Base-by-base conservation (phyloP, 2,888 invertebrate genomes). In the Marronus borbonicus region DNA sequence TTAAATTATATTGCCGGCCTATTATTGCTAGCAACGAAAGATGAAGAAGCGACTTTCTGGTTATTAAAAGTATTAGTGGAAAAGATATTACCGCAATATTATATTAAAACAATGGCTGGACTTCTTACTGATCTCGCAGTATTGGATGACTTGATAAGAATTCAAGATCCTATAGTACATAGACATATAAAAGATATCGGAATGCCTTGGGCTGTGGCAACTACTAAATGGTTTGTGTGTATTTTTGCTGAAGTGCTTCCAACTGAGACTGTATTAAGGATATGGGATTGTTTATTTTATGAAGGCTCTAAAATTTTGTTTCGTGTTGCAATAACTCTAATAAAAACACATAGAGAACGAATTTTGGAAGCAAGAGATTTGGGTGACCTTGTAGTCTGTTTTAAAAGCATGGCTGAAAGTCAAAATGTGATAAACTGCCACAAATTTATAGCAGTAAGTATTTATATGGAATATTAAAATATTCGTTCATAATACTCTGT, bases 191-290 rank as follows among this genome's bases (percentile, higher is more conserved):
- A 93, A 83, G 91, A 92, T 84, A 89, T 96, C 84, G 96, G 95
- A 78, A 91, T 97, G 83, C 95, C 96, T 14, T 97, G 97, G 95
- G 94, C 96, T 76, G 94, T 98, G 78, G 94, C 97, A 84, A 94
- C 95, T 39, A 97, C 97, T 78, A 98, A 98, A 89, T 98, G 98
- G 98, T 97, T 98, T 87, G 95, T 98, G 84, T 98, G 98, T 86
- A 90, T 98, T 72, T 98, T 95, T 89, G 96, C 96, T 74, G 98
- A 98, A 90, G 97, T 97, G 76, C 90, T 98, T 79, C 98, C 98
- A 0, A 94, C 96, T 78, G 98, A 98, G 93, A 98, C 98, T 7
- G 97, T 97, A 60, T 90, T 98, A 28, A 91, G 98, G 85, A 95
- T 98, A 89, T 98, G 98, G 98, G 98, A 98, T 89, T 97, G 97